Percentiles rank a stretch among this genome's conserved stretches.
Evolutionary conservation across 2,888 invertebrate genomes (phyloP).

Genomic region (Eledona agricola): DNA sequence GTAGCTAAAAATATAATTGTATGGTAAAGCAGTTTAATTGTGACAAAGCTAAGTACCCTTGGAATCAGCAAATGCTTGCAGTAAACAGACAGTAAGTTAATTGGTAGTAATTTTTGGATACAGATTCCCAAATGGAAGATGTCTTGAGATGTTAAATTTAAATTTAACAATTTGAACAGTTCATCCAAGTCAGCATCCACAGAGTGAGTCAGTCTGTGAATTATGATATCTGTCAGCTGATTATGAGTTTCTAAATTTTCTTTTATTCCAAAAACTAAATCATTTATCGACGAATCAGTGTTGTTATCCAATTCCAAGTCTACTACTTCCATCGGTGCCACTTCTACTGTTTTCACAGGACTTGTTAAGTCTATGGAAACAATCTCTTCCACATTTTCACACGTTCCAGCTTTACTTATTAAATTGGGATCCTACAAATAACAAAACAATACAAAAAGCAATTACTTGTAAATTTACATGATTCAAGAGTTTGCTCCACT

Average conservation of each 20-base stretch:
- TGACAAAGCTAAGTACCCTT: constrained; percentile 5
- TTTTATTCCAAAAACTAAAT: constrained; percentile 24
- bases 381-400: too few species aligned
- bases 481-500: constrained; percentile 19
- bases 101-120: constrained; percentile 1
- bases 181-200: constrained; percentile 1
- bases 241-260: constrained; percentile 27
- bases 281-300: constrained; percentile 8
- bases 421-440: constrained; percentile 13
- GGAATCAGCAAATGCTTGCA: constrained; percentile 18
- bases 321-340: too few species aligned
- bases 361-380: too few species aligned
- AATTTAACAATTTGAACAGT: constrained; percentile 13
- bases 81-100: constrained; percentile 1
- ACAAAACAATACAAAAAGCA: not conserved
- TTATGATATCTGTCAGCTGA: constrained; percentile 1
- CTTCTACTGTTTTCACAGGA: too few species aligned
- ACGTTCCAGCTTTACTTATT: not conserved
- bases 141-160: constrained; percentile 9
- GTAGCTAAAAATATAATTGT: constrained; percentile 14
- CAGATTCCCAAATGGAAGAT: constrained; percentile 17
- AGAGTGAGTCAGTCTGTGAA: constrained; percentile 4
- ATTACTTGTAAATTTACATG: constrained; percentile 1
- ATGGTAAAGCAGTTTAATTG: too few species aligned
- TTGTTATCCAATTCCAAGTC: too few species aligned